Base-by-base conservation (phyloP, 2,113 vertebrate species). In the Sphyrna mokarran region DNA sequence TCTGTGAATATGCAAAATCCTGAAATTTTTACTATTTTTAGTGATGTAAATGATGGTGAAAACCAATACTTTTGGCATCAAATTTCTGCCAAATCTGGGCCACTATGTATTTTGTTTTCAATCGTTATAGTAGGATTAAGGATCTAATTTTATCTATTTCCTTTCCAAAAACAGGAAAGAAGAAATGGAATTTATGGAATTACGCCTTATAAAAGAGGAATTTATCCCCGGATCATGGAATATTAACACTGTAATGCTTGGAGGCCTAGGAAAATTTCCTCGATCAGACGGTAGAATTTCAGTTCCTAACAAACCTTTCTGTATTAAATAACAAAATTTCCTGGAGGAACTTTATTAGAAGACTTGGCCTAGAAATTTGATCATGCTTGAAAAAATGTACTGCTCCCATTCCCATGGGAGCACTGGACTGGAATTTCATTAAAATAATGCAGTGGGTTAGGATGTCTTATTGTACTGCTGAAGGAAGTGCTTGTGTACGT, bases 171-270 rank as follows among this genome's bases (percentile, higher is more conserved):
- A 86, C 37, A 96, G 96, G 86, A 72, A 96, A 86, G 48, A 86
- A 61, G 95, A 96, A 37, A 93, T 78, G 91, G 95, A 91, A 95
- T 54, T 94, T 96, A 94, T 87, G 9, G 86, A 96, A 90, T 78
- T 96, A 11, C 95, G 85, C 83, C 87, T 66, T 3, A 11, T 93
- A 90, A 96, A 96, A 43, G 91, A 96, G 86, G 37, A 95, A 91
- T 97, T 97, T 14, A 93, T 96, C 70, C 70, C 96, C 7, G 97
- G 97, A 7, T 13, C 96, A 37, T 97, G 97, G 97, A 83, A 97
- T 16, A 85, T 96, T 96, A 93, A 72, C 48, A 93, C 89, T 0
- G 76, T 96, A 61, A 78, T 96, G 37, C 86, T 96, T n/a, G 96
- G 96, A 48, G 96, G 96, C 70, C 96, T 96, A 3, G 96, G 96